Evolutionary conservation across 2,113 vertebrate genomes (phyloP).

Genomic region (Aegotheles bennettii): DNA sequence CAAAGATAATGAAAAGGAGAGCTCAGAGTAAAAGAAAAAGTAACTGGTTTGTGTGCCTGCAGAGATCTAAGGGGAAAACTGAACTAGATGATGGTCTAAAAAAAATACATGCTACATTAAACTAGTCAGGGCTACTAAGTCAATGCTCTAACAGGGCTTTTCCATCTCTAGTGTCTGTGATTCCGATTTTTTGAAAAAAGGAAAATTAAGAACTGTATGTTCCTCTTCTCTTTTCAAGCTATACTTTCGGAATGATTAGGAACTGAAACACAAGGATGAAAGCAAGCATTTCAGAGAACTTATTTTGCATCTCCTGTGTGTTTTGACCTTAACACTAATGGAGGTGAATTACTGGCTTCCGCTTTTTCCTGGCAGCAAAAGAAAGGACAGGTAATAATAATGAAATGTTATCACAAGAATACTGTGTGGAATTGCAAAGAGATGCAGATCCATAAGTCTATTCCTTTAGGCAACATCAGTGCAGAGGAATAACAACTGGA

Average conservation of each 20-base stretch:
- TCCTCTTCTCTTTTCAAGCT: background rate
- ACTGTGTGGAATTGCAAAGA: background rate
- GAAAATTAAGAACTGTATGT: background rate
- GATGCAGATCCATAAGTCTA: background rate
- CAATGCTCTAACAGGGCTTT: background rate
- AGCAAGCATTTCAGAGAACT: background rate
- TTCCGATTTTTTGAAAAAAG: background rate
- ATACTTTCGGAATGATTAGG: background rate
- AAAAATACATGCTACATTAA: background rate
- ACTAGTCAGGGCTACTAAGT: background rate
- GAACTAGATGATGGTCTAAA: background rate
- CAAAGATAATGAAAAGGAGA: background rate
- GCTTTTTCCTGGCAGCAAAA: background rate
- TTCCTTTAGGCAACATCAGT: background rate
- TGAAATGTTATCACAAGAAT: background rate
- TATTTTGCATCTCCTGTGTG: background rate
- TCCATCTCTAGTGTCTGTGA: background rate
- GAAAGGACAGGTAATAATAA: background rate
- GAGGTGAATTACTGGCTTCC: background rate
- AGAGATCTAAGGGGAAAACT: background rate
- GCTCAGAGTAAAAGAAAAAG: background rate
- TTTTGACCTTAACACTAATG: background rate
- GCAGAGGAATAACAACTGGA: background rate
- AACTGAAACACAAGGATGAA: background rate
- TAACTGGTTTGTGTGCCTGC: background rate